Conservation (phyloP, 2,113 vertebrate genomes). For the Eclectus roratus region DNA sequence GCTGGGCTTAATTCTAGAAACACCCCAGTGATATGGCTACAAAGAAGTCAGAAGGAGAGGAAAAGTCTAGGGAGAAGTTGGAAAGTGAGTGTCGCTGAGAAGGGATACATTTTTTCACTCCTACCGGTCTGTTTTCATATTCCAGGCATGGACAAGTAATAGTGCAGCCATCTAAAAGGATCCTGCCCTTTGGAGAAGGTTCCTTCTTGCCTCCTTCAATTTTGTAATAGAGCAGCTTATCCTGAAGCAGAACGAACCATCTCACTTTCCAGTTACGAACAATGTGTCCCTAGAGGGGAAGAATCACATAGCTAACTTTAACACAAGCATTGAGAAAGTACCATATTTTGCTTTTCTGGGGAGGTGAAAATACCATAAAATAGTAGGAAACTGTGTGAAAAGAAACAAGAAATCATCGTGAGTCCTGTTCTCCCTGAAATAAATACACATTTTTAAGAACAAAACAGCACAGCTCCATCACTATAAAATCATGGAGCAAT, state of each 20-base stretch:
- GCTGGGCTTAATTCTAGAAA: neutral
- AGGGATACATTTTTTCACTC: neutral
- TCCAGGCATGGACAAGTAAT: constrained; percentile 91
- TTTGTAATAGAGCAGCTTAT: constrained; percentile 92
- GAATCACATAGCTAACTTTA: neutral
- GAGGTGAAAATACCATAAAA: neutral
- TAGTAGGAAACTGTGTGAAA: neutral
- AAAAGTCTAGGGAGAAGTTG: neutral
- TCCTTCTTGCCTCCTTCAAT: constrained; percentile 84
- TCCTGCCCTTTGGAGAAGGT: constrained; percentile 82
- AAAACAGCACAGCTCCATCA: neutral
- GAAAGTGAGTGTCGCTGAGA: neutral
- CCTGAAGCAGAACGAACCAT: constrained; percentile 89
- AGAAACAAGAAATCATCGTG: neutral
- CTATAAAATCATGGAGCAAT: neutral
- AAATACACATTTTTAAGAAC: neutral
- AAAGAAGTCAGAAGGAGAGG: neutral
- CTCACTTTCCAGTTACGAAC: constrained; percentile 95
- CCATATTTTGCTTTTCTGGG: neutral
- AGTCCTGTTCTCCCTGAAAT: neutral
- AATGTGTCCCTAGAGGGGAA: constrained; percentile 84
- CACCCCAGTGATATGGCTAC: neutral
- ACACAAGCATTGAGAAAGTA: neutral
- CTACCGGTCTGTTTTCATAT: constrained; percentile 87
- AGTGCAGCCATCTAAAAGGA: constrained; percentile 83